Base-by-base conservation (phyloP, 2,888 invertebrate species). In the Boloria euphrosyne region DNA sequence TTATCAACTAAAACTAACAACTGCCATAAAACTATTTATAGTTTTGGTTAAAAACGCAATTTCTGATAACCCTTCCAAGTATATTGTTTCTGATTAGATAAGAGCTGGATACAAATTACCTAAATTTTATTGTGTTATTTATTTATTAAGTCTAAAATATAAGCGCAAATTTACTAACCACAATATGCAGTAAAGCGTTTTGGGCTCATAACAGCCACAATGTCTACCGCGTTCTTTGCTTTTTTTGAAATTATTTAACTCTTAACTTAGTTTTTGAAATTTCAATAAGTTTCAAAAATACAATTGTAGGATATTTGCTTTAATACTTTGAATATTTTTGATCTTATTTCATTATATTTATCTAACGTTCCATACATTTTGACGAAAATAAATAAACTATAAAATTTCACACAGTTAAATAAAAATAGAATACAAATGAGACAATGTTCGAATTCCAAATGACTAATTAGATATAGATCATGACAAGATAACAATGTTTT, bases 31-130 rank as follows among this genome's bases (percentile, higher is more conserved):
- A 78, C 69, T 76, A 74, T 78, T 78, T 77, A 79, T 74, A 74
- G 70, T 75, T 73, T 71, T 75, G 75, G 74, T 75, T 74, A 76
- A 75, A 76, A 77, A 76, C 71, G 76, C 74, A 74, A 69, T 49
- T 49, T 64, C 70, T 67, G 72, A 73, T 73, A 71, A 73, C 65
- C 60, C 72, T 75, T 73, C 71, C 71, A 73, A 71, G 72, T 74
- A 73, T 75, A 76, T 74, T 74, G 76, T 76, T 75, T 68, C 44
- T 62, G 78, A 79, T 79, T 75, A 78, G 76, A 77, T 78, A 73
- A 77, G 68, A 55, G 49, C 49, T 58, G 52, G 63, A 52, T 52
- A 61, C 44, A 58, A 66, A 66, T 47, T 46, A 47, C 57, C 51
- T 14, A 49, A 49, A 38, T 47, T 62, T 67, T 38, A 38, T 38